Evolutionary conservation across 2,888 invertebrate genomes (phyloP).

Genomic region (Hyposoter dolosus): DNA sequence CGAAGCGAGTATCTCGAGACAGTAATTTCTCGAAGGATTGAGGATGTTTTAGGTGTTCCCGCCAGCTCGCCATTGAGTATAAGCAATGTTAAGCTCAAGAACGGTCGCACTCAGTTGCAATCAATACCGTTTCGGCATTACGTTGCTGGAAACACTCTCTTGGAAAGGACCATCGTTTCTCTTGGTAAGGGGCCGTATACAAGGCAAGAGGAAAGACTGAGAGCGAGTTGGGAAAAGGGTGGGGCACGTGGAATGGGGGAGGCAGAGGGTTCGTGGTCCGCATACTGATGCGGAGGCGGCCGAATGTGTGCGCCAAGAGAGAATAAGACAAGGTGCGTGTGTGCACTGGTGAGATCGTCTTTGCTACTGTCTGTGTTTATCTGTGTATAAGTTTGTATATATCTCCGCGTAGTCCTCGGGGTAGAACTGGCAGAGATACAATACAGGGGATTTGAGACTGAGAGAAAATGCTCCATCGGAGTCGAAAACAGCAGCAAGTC

Average conservation of each 20-base stretch:
- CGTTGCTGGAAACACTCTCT: slow-evolving; percentile 83
- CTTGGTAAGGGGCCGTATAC: slow-evolving; percentile 71
- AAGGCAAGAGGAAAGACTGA: slow-evolving; percentile 69
- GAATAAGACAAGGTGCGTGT: slow-evolving; percentile 67
- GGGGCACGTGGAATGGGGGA: slow-evolving; percentile 68
- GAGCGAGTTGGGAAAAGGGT: slow-evolving; percentile 68
- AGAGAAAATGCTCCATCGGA: slow-evolving; percentile 70
- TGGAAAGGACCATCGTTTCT: slow-evolving; percentile 83
- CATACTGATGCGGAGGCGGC: slow-evolving; percentile 83
- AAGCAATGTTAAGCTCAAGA: slow-evolving; percentile 77
- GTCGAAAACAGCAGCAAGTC: slow-evolving; percentile 76
- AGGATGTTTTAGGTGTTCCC: slow-evolving; percentile 52
- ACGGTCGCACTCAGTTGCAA: slow-evolving; percentile 77
- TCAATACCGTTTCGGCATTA: slow-evolving; percentile 85
- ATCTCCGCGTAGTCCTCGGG: slow-evolving; percentile 43
- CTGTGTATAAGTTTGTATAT: slow-evolving; percentile 34
- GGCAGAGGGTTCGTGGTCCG: slow-evolving; percentile 81
- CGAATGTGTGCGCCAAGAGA: slow-evolving; percentile 75
- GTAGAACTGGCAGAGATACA: slow-evolving; percentile 63
- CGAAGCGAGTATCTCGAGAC: slow-evolving; percentile 26
- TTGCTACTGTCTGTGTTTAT: slow-evolving; percentile 24
- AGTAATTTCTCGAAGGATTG: slow-evolving; percentile 36
- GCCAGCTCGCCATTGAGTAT: slow-evolving; percentile 52
- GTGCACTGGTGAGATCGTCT: slow-evolving; percentile 45
- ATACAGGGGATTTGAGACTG: slow-evolving; percentile 61